Evolutionary conservation across 2,113 vertebrate species (phyloP).

Genomic region (Blennius ocellaris): DNA sequence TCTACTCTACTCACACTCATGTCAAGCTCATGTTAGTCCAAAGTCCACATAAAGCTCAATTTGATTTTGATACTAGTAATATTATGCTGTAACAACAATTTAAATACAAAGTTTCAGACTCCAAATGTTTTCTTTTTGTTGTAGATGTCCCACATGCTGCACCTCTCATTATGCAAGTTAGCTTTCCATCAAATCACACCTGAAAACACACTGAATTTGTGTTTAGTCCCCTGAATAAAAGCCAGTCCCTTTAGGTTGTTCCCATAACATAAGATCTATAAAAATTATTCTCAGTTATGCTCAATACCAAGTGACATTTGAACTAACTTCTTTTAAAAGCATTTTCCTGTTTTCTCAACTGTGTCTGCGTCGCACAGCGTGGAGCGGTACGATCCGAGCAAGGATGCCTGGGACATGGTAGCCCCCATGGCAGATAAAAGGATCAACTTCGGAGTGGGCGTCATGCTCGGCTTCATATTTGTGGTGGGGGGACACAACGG

Average conservation of each 20-base stretch:
- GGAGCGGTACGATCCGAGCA: conserved; percentile 96
- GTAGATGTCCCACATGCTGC: too few relatives aligned
- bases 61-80: too few relatives aligned
- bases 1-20: too few relatives aligned
- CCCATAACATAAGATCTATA: neutral
- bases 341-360: neutral
- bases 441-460: conserved; percentile 97
- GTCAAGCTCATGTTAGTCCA: too few relatives aligned
- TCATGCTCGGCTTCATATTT: conserved; percentile 98
- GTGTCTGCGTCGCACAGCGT: conserved; percentile 81
- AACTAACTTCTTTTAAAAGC: neutral
- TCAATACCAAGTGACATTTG: neutral
- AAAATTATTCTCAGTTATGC: neutral
- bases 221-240: too few relatives aligned
- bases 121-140: too few relatives aligned
- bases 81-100: too few relatives aligned
- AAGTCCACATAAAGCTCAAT: too few relatives aligned
- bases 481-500: conserved; percentile 98
- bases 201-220: too few relatives aligned
- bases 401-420: conserved; percentile 96
- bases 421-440: conserved; percentile 98
- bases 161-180: too few relatives aligned
- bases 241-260: neutral
- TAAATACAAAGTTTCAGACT: too few relatives aligned
- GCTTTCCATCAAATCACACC: too few relatives aligned